phyloP scores from a whole-genome alignment of 1,140 invertebrate species.

The Solenopsis invicta region DNA sequence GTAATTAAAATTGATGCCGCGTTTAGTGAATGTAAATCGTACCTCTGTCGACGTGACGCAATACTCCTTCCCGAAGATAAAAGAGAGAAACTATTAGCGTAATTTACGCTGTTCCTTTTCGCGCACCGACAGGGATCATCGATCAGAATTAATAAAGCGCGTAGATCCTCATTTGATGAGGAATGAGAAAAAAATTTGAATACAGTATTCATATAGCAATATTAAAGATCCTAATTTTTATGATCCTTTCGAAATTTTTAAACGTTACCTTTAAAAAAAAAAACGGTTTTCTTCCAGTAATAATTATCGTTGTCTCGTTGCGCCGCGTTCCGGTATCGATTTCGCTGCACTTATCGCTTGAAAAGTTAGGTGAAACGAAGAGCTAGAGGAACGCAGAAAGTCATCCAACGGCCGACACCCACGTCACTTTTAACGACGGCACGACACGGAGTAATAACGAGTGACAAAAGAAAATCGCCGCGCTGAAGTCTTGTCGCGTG shows the following conservation, averaged over 20 bases:
- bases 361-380: background rate
- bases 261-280: background rate
- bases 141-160: background rate
- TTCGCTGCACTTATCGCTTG: conserved; percentile 10
- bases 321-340: conserved; percentile 9
- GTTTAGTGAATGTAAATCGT: conserved; percentile 53
- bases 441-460: conserved; percentile 56
- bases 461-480: conserved; percentile 64
- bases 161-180: background rate
- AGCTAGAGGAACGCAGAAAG: conserved; percentile 40
- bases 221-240: background rate
- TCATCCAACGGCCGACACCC: conserved; percentile 61
- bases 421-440: conserved; percentile 70
- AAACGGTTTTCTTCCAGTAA: background rate
- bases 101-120: background rate
- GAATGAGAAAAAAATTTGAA: background rate
- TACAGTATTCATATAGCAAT: background rate
- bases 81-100: background rate
- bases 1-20: conserved; percentile 75
- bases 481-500: conserved; percentile 69
- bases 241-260: background rate
- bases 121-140: background rate
- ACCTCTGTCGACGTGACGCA: conserved; percentile 24
- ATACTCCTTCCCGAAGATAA: conserved; percentile 31
- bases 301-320: background rate